These are phyloP conservation scores for Heterotis niloticus DNA, from an alignment of 2,113 vertebrate genomes.

Conservation along the genomic window DNA sequence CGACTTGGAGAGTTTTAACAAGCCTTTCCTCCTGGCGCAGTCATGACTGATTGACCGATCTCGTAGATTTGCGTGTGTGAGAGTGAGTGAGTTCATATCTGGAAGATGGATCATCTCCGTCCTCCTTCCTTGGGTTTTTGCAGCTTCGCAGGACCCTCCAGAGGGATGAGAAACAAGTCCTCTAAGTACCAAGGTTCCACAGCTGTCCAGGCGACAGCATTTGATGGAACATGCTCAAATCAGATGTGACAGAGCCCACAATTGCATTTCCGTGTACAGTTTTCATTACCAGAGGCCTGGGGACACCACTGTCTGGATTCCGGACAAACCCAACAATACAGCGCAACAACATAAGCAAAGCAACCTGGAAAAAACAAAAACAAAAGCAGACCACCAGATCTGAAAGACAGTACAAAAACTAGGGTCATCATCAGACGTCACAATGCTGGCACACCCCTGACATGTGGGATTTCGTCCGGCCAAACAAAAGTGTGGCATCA, in stretches of 20 bases:
- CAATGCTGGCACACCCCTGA: background rate
- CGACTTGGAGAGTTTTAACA: too few relatives aligned
- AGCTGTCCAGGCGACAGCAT: background rate
- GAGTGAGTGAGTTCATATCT: background rate
- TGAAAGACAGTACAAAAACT: background rate
- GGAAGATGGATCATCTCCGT: too few relatives aligned
- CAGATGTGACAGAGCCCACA: background rate
- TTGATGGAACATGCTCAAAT: background rate
- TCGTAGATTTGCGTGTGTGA: background rate
- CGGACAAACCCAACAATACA: background rate
- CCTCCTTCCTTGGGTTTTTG: too few relatives aligned
- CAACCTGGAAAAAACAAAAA: background rate
- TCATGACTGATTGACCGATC: too few relatives aligned
- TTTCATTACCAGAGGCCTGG: background rate
- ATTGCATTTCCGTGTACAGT: background rate
- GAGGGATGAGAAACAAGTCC: background rate
- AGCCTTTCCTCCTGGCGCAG: too few relatives aligned
- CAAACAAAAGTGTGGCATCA: too few relatives aligned
- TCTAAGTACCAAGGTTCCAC: background rate
- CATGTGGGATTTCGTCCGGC: too few relatives aligned
- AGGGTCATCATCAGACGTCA: background rate
- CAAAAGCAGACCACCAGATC: background rate
- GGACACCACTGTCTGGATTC: background rate
- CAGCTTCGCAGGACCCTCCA: background rate
- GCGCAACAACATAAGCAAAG: background rate